Evolutionary conservation across 2,888 invertebrate species (phyloP), one percentile per base, ranked within the genome.

Genomic region (Agapostemon virescens): DNA sequence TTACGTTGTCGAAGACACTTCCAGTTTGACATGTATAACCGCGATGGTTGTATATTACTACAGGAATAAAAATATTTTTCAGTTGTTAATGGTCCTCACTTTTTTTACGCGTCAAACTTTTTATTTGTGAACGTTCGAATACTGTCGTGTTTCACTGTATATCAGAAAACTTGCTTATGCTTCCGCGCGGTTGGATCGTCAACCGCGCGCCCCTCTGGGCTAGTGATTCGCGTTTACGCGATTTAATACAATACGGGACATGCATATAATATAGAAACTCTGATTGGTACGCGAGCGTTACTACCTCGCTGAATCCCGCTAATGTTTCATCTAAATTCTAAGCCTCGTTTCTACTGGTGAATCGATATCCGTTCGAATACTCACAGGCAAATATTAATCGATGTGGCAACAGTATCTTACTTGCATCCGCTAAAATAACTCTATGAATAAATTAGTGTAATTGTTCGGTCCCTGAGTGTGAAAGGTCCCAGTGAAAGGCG

Each of bases 321-420:
- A 79, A 79, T 75, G 70, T 67, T 49, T 66, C 33, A 79, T 79
- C 69, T 75, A 70, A 75, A 79, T 79, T 75, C 78, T 70, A 70
- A 70, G 67, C 23, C 20, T 15, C 67, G 20, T 36, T 55, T 17
- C n/a, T 17, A 55, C 23, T 20, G 26, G 63, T 36, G 78, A 58
- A 67, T 70, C 66, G 26, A 58, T 72, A 26, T 38, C 49, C 63
- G 45, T 11, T 26, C 20, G n/a, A 52, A 36, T 30, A 36, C 15
- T 67, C 38, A 13, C 0, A n/a, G 9, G 23, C 38, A 63, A 71
- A 64, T 76, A 71, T 76, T 63, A 72, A 77, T 77, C 77, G 77
- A 69, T 58, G 2, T 9, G 20, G 42, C 4, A 68, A 63, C 75
- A 55, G 23, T 76, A 63, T 71, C 70, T 63, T 64, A 30, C 36